Evolutionary conservation across 1,140 invertebrate genomes (phyloP), one percentile per base, ranked within the genome.

Genomic region (Lepidurus couesii): DNA sequence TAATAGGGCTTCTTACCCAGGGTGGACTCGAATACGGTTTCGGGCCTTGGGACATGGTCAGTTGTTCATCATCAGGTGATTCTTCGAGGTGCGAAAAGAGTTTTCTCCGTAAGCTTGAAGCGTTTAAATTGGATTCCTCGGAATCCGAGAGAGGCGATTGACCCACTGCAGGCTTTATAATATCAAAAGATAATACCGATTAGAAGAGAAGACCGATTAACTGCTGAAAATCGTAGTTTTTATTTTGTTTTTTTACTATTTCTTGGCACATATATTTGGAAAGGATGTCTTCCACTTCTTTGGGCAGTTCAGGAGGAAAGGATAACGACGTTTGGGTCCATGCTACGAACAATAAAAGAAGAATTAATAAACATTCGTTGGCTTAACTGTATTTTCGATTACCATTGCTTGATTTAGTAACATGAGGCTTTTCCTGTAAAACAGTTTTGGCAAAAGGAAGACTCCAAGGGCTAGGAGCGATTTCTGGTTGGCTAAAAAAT

Each of bases 401-500:
- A 45, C 43, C 44, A 75, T 44, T 75, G 21, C 16, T 44, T 34
- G 74, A 43, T 75, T 74, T 74, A 6, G 44, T 43, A 24, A 65
- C 73, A n/a, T 74, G 73, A 79, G 65, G 42, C 11, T 77, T 77
- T 9, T 10, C 76, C 21, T 44, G 44, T 24, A 34, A 24, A 43
- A 45, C 44, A 42, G 45, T 74, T 75, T 74, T 75, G 21, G 43
- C 34, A 47, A 34, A 45, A 47, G 78, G 78, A 45, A 75, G 21
- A 34, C 78, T 79, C 78, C 78, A 79, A 24, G 78, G 78, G 44
- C 65, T 74, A 42, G 78, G 78, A n/a, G 78, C 78, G 42, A 79
- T 79, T 47, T 79, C 73, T 11, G 21, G 26, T n/a, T 79, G 78
- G 73, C 74, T 79, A 47, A 79, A 79, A 44, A 75, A 79, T 13